Evolutionary conservation across 1,140 invertebrate species (phyloP), one percentile per base, ranked within the genome.

Genomic region (Anadara kagoshimensis): DNA sequence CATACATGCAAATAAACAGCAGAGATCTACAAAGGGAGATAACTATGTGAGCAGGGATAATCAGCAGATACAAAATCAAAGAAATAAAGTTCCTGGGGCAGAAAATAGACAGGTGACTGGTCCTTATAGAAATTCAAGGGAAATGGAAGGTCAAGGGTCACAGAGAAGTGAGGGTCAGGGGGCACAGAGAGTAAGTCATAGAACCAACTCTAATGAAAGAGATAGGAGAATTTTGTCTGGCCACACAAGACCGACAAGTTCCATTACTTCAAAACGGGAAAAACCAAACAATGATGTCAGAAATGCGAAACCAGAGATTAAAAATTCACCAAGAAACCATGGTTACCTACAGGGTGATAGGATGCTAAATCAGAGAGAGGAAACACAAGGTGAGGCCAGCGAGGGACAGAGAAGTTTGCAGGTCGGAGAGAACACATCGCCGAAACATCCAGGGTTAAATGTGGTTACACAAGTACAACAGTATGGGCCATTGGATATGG

Each of bases 401-500:
- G 47, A 20, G 26, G 63, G 45, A 5, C 47, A n/a, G 11, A n/a
- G n/a, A n/a, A n/a, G n/a, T n/a, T n/a, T n/a, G n/a, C n/a, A n/a
- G n/a, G n/a, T n/a, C n/a, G 26, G 41, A 3, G 8, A 65, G 47
- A 59, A 70, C 0, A 47, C 18, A 10, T 70, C 69, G 16, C 69
- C 69, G 22, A 16, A 47, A 8, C 69, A 70, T 63, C 69, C 69
- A 20, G 69, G 36, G 4, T 29, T 56, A 16, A 62, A 70, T 63
- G 58, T 70, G 20, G 69, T 70, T 22, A 70, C 69, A 5, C 69
- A 70, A 24, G 59, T 70, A 26, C 69, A 70, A 22, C 69, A 70
- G 51, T 70, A 70, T 24, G 43, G 59, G 7, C 47, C 26, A 54
- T 26, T 54, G n/a, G 45, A 29, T 54, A 29, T 43, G 59, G 58